Base-by-base conservation (phyloP, 2,113 vertebrate species). In the Prochilodus magdalenae region DNA sequence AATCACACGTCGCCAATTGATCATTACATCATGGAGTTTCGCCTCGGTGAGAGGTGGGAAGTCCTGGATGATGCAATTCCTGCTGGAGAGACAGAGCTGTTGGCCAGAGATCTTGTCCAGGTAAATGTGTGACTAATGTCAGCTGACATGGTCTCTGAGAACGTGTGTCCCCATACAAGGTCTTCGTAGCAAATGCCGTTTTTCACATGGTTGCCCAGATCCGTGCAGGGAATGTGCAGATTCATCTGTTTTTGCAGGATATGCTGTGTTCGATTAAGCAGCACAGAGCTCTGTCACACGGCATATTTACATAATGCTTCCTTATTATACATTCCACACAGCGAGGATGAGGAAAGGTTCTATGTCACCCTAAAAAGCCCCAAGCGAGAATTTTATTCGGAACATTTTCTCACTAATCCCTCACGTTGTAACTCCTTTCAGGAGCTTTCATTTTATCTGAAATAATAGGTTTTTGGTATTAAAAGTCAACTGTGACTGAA, bases 1-100 rank as follows among this genome's bases (percentile, higher is more conserved):
- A 99, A 99, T 93, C 98, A 99, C 94, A 98, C 93, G 89, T 98
- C 97, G 89, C 97, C 97, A 62, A 95, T 99, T 44, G 96, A 98
- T 93, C 97, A 95, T 89, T 99, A 98, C 85, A 89, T 99, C 92
- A 96, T 99, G 97, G 98, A 99, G 88, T 98, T 98, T 86, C 97
- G 97, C 1, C 88, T 99, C 0, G 98, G 95, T 4, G 98, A 99
- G 84, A 95, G 94, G 88, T 99, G 97, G 97, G 97, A 99, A 83
- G 95, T 96, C 78, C 85, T 98, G 80, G 97, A 99, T 0, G 95
- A 96, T 47, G 91, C 92, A 87, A 97, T 99, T 87, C 94, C 90
- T 0, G 94, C 96, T 16, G 95, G 94, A 0, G 98, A 99, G 62
- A 94, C 71, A 3, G 98, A 99, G 53, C 91, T 99, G 88, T 94